Evolutionary conservation across 2,888 invertebrate species (phyloP).

Genomic region (Leucophenga montana): DNA sequence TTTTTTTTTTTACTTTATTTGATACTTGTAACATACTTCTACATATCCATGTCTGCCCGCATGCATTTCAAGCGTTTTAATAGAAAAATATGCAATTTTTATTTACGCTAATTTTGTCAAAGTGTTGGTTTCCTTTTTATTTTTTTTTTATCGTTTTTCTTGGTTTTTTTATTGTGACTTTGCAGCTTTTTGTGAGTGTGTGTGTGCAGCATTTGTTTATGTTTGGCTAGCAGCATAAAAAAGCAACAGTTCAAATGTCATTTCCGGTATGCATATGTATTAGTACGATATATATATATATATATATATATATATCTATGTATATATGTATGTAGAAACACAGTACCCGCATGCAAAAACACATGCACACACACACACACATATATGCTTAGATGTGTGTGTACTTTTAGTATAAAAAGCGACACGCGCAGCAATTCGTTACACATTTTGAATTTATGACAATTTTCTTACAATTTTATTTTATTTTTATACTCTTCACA

Average conservation of each 20-base stretch:
- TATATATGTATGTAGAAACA: too few relatives aligned
- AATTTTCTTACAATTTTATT: not conserved
- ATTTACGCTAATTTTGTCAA: not conserved
- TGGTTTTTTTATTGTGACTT: not conserved
- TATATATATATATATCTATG: too few relatives aligned
- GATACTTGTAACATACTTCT: slow-evolving; percentile 6
- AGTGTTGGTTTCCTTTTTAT: not conserved
- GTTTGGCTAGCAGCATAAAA: not conserved
- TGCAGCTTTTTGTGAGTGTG: slow-evolving; percentile 36
- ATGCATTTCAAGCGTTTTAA: slow-evolving; percentile 48
- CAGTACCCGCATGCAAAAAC: too few relatives aligned
- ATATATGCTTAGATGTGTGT: not conserved
- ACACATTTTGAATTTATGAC: slow-evolving; percentile 13
- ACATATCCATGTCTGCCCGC: not conserved
- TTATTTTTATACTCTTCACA: too few relatives aligned
- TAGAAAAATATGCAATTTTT: slow-evolving; percentile 53
- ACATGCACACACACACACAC: not conserved
- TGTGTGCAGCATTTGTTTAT: not conserved
- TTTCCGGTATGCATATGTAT: slow-evolving; percentile 19
- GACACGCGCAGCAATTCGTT: not conserved
- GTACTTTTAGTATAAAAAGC: not conserved
- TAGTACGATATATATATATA: too few relatives aligned
- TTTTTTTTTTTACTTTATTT: too few relatives aligned
- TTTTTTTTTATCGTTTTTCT: not conserved
- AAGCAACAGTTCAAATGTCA: slow-evolving; percentile 28